Evolutionary conservation across 2,113 vertebrate genomes (phyloP).

Genomic region (Triplophysa tibetana): DNA sequence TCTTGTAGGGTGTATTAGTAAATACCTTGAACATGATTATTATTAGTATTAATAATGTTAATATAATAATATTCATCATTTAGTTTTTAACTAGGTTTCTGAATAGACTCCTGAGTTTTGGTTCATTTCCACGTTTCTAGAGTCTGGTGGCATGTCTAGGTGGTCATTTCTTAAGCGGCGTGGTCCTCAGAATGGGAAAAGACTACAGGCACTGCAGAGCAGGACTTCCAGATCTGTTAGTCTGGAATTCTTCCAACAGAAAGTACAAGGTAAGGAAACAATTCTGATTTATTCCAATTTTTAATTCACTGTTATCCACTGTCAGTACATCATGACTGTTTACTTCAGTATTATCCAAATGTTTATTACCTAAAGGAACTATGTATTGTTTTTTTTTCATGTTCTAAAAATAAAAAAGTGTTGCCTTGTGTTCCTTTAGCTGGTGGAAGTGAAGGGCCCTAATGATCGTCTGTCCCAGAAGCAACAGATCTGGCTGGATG

Average conservation of each 20-base stretch:
- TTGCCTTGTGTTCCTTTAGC: constrained; percentile 66
- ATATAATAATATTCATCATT: too few relatives aligned
- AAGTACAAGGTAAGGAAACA: constrained; percentile 79
- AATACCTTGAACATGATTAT: background rate
- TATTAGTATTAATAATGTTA: background rate
- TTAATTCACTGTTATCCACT: too few relatives aligned
- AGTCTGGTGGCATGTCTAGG: constrained; percentile 87
- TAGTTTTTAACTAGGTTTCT: too few relatives aligned
- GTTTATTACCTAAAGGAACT: too few relatives aligned
- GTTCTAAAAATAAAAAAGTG: background rate
- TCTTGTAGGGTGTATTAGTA: too few relatives aligned
- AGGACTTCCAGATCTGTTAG: constrained; percentile 92
- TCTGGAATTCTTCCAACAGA: constrained; percentile 80
- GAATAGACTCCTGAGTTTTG: too few relatives aligned
- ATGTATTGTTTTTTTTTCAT: too few relatives aligned
- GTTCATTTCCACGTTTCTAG: constrained; percentile 62
- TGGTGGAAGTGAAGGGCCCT: constrained; percentile 97
- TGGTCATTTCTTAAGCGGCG: constrained; percentile 82
- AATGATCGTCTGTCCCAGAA: constrained; percentile 90
- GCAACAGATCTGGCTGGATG: constrained; percentile 91
- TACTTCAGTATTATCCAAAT: too few relatives aligned
- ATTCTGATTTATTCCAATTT: background rate
- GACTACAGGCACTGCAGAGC: constrained; percentile 89
- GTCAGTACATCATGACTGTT: too few relatives aligned
- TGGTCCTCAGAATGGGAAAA: constrained; percentile 79